Evolutionary conservation across 2,797 vertebrate species (phyloP), one percentile per base, ranked within the genome.

Genomic region (Rachycentron canadum): DNA sequence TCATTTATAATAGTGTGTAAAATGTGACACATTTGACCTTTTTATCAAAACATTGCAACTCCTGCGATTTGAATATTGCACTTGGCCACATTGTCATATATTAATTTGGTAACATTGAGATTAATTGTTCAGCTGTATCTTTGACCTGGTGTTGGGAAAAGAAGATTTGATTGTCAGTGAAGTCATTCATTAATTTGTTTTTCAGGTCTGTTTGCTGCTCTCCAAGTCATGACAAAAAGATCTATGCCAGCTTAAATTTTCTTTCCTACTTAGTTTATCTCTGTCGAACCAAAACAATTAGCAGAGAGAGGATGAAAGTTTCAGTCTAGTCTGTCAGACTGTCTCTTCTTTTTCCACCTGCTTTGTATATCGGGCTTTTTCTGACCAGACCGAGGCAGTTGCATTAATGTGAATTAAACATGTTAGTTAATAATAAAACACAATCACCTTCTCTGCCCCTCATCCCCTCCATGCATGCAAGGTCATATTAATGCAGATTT

Each of bases 391-490:
- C 3, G 5, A 52, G 19, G 11, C 58, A 47, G 50, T 73, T 60
- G 47, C 28, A 57, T 52, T 21, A 23, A 66, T 49, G 26, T 14
- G 12, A 60, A 58, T 38, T 70, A 17, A 78, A 62, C 2, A 5
- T 19, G 7, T 3, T 36, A 32, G 9, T 36, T 10, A 47, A 21
- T 47, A 38, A 56, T 45, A 43, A 23, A 53, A 47, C 10, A 21
- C n/a, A 66, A 73, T 56, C 13, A 12, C 41, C 3, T 38, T 21
- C 32, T 43, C 2, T 57, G 1, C 19, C 30, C 4, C 5, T 25
- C 10, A 11, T 45, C 58, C 25, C 62, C 52, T 30, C 23, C 17
- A 61, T 40, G 34, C 53, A 17, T 1, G 32, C 43, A 5, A 55
- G 19, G 40, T 2, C 19, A 9, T 41, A 52, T 45, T 74, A 21